Base-by-base conservation (phyloP, 1,140 invertebrate genomes). In the Caenorhabditis remanei region DNA sequence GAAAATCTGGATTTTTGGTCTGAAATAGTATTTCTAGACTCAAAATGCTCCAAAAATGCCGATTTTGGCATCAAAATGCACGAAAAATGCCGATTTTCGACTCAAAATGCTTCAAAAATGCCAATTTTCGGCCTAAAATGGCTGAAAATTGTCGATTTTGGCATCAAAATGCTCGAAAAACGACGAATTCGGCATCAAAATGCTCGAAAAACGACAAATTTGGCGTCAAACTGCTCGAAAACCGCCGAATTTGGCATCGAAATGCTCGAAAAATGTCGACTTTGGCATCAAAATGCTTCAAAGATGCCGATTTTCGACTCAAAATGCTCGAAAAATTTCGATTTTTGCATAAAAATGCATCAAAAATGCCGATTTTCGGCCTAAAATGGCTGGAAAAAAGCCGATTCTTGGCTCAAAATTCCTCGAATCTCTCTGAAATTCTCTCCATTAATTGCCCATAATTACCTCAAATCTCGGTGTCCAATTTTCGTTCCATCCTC, bases 401-500 rank as follows among this genome's bases (percentile, higher is more conserved):
- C 24, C 0, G 24, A 16, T 65, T 65, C 8, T 4, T 19, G 13
- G 13, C 56, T n/a, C 14, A 58, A n/a, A n/a, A n/a, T 58, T 4
- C 63, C 32, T 8, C 32, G 9, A 9, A 40, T 19, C 11, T 8
- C 21, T 21, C 7, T 58, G 13, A 13, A 58, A 58, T 1, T 32
- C 32, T 58, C 63, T 24, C 21, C 24, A n/a, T n/a, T n/a, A n/a
- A n/a, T n/a, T n/a, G n/a, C n/a, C n/a, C n/a, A 65, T 65, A 32
- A 16, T 32, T 7, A 71, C 65, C 41, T 71, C 43, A 71, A 71
- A 79, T 79, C 71, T 13, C 71, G 43, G 14, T 79, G 46, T 50
- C 71, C 71, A 19, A 79, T 79, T n/a, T 79, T 79, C 2, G 71
- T 50, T n/a, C 71, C 71, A n/a, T 79, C 71, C 9, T 50, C 71